Base-by-base conservation (phyloP, 2,888 invertebrate species). In the Protula sp. region DNA sequence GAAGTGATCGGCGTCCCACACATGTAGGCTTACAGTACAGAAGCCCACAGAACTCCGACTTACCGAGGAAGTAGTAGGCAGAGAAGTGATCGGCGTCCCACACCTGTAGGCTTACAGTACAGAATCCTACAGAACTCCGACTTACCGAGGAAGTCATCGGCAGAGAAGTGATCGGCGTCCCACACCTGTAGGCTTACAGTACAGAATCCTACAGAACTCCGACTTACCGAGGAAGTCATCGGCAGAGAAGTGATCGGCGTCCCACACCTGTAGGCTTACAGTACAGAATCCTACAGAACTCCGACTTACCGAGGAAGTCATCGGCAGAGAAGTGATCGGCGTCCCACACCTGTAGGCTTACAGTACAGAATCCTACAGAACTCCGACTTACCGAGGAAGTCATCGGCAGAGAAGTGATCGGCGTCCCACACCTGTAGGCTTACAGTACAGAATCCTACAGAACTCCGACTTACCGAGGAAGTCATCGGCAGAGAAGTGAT, bases 351-450 rank as follows among this genome's bases (percentile, higher is more conserved):
- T 93, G 91, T 2, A 94, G 75, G 57, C 86, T 85, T n/a, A n/a
- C n/a, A n/a, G n/a, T n/a, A n/a, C n/a, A n/a, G n/a, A n/a, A n/a
- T n/a, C n/a, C n/a, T n/a, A n/a, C n/a, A n/a, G n/a, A n/a, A n/a
- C n/a, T n/a, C n/a, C n/a, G n/a, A 38, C 38, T 64, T 81, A 89
- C 91, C 90, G 26, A 94, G 81, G 75, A 88, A 89, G 71, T 93
- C 92, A 74, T 92, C 89, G 0, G 85, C 82, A 0, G 87, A 86
- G 64, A 89, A 84, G 22, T 87, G 85, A 77, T 92, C 92, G 63
- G 88, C 88, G 74, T 94, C 92, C 87, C 92, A 89, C 22, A 92
- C 87, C 82, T 93, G 91, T 2, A 94, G 75, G 57, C 86, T 85
- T n/a, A n/a, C n/a, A n/a, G n/a, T n/a, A n/a, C n/a, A n/a, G n/a